A percentile compares a stretch with the other conserved stretches of the same genome.
phyloP scores from a whole-genome alignment of 2,888 invertebrate species.

The Synergus laeviventris region DNA sequence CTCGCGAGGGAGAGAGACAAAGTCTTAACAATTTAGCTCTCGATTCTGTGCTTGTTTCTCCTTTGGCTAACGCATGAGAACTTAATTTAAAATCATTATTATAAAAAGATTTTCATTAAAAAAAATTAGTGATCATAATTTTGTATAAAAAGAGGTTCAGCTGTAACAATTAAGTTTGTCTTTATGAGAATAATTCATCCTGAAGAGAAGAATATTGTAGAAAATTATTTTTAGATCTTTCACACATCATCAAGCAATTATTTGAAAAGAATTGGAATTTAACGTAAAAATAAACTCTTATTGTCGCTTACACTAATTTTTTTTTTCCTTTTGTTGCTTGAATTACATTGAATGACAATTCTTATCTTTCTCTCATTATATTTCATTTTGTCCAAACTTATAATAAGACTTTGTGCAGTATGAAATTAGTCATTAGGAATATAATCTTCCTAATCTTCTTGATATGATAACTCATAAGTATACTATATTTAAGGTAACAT shows the following conservation, averaged over 20 bases:
- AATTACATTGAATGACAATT: not conserved
- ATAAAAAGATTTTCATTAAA: not conserved
- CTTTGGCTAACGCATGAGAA: not conserved
- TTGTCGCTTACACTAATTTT: not conserved
- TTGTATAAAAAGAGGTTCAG: not conserved
- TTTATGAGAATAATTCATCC: not conserved
- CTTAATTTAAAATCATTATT: not conserved
- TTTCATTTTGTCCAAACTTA: not conserved
- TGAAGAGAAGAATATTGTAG: not conserved
- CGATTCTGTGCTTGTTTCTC: not conserved
- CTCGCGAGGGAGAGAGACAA: not conserved
- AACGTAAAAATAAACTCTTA: not conserved
- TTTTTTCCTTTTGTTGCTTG: not conserved
- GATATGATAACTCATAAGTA: not conserved
- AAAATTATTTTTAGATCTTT: too few relatives aligned
- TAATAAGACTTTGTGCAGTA: not conserved
- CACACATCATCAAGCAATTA: not conserved
- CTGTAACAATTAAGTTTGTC: not conserved
- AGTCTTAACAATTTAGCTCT: not conserved
- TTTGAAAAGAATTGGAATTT: not conserved
- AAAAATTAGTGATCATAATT: not conserved
- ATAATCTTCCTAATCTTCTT: not conserved
- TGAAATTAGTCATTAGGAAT: not conserved
- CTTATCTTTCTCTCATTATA: not conserved
- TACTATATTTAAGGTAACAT: not conserved